phyloP scores from a whole-genome alignment of 1,140 invertebrate species.

The Holotrichia oblita region DNA sequence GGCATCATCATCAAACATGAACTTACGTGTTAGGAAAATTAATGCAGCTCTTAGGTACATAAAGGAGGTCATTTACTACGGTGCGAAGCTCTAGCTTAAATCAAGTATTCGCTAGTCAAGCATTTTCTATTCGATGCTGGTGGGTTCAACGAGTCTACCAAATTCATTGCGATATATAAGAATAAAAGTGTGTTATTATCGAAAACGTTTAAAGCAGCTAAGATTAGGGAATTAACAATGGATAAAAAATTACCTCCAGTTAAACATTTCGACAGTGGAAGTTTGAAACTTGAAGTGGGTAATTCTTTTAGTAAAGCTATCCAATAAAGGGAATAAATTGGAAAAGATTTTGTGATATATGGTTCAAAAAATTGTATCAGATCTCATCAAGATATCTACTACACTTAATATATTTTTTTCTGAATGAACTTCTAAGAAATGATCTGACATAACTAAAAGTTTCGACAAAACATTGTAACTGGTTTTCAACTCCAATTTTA shows the following conservation, averaged over 20 bases:
- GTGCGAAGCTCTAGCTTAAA: background rate
- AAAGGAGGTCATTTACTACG: slow-evolving; percentile 6
- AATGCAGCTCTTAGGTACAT: background rate
- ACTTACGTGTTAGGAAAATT: background rate
- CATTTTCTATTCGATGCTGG: background rate
- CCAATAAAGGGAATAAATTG: too few relatives aligned
- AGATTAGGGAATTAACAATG: background rate
- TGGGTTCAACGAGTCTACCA: background rate
- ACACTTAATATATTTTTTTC: too few relatives aligned
- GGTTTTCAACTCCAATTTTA: too few relatives aligned
- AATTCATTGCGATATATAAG: background rate
- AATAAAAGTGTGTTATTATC: background rate
- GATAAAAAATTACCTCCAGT: background rate
- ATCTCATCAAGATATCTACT: too few relatives aligned
- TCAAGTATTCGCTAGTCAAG: background rate
- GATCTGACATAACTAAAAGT: too few relatives aligned
- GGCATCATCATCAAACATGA: background rate
- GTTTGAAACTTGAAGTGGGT: background rate
- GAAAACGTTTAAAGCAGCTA: background rate
- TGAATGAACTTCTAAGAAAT: too few relatives aligned
- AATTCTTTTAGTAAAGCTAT: background rate
- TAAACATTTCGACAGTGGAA: background rate
- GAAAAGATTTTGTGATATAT: too few relatives aligned
- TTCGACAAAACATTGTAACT: too few relatives aligned
- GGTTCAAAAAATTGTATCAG: too few relatives aligned